phyloP scores from a whole-genome alignment of 2,797 vertebrate species.

The Distichodus sexfasciatus region DNA sequence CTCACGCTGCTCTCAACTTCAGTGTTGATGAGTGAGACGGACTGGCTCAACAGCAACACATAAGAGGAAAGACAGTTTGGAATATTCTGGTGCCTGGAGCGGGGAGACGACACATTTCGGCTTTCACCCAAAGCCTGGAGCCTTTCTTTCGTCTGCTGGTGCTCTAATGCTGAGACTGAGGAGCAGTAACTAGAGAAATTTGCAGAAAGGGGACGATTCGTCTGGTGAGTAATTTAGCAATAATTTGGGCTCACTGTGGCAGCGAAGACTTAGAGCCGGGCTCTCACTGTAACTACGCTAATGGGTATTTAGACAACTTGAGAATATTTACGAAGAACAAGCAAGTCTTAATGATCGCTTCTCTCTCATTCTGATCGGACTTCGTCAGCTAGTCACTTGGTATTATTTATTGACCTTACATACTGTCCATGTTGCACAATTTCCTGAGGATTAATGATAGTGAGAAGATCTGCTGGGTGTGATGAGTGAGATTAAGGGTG shows the following conservation, averaged over 20 bases:
- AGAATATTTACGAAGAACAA: no score
- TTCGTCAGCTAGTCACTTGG: no score
- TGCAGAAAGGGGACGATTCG: slow-evolving; percentile 36
- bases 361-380: no score
- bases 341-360: no score
- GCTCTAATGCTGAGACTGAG: not conserved
- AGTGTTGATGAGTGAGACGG: not conserved
- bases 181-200: not conserved
- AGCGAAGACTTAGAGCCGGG: not conserved
- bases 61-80: not conserved
- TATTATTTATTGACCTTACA: no score
- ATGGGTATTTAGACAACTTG: no score
- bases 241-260: not conserved
- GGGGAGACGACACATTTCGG: not conserved
- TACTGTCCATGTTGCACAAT: no score
- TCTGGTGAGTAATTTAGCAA: slow-evolving; percentile 50
- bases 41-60: not conserved
- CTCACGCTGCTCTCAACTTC: not conserved
- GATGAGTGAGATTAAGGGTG: no score
- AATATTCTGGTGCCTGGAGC: not conserved
- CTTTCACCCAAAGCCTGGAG: not conserved
- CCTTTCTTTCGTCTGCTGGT: not conserved
- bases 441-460: no score
- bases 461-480: no score
- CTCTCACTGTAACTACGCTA: no score